Evolutionary conservation across 2,888 invertebrate species (phyloP), one percentile per base, ranked within the genome.

Genomic region (Gymnosoma rotundatum): DNA sequence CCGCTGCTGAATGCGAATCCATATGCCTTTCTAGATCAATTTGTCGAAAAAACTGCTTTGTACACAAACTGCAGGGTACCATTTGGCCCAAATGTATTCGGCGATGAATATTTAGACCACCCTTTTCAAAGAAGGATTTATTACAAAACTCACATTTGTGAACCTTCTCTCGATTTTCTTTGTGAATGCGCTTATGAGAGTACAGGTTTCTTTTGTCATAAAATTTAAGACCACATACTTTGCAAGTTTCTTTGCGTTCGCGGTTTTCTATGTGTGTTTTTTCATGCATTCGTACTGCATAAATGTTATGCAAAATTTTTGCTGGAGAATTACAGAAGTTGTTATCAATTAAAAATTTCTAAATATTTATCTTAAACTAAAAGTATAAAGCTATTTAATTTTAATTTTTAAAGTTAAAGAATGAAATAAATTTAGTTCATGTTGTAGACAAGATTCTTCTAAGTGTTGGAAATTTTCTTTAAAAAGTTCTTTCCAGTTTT

Each of bases 111-210:
- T 79, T 85, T 3, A 81, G 78, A 9, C 61, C 60, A 1, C 82
- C 79, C 6, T 75, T 69, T 7, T 76, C n/a, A 50, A 76, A 85
- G 21, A 83, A 85, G 0, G 82, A 42, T 38, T 85, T 85, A 21
- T 79, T 67, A 52, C 85, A 85, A 52, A 64, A 83, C 16, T 85
- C 85, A 63, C 85, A 85, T 36, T 82, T 82, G 38, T 79, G 78
- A n/a, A 16, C 50, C 4, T 85, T 85, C 58, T 78, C 78, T 0
- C 85, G 82, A 63, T 85, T 82, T 56, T 82, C 66, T 38, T 75
- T 72, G 25, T 85, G 85, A 50, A 72, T 72, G 4, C 60, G 50
- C 52, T 45, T 82, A 45, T 85, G 85, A 32, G n/a, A 58, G 12
- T 78, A 52, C 7, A 85, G 54, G 16, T 32, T 73, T 21, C 25